Percentiles rank a stretch among this genome's conserved stretches.
These are phyloP conservation scores for Pandemis corylana DNA, from an alignment of 2,888 invertebrate genomes.

Conservation along the genomic window DNA sequence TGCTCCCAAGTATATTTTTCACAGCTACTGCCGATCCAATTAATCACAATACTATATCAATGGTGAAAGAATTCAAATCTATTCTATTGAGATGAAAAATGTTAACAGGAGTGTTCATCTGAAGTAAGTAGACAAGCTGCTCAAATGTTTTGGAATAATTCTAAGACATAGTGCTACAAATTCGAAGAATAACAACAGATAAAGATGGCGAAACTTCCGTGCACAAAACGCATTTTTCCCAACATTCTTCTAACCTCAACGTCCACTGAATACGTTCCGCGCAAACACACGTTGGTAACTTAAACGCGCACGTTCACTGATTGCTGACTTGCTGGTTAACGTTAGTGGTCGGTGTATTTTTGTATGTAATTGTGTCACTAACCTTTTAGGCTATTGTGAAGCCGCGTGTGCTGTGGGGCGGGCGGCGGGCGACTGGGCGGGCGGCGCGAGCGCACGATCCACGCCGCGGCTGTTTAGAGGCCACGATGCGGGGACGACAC, in stretches of 20 bases:
- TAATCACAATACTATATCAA: no score
- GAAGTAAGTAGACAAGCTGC: no score
- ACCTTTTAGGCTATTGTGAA: constrained; percentile 55
- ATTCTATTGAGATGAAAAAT: no score
- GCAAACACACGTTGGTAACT: background rate
- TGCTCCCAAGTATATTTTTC: no score
- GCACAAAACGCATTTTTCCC: background rate
- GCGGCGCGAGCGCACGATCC: constrained; percentile 64
- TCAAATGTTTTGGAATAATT: no score
- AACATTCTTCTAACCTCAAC: background rate
- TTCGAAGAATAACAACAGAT: no score
- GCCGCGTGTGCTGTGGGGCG: constrained; percentile 74
- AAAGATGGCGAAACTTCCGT: background rate
- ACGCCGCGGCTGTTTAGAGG: constrained; percentile 45
- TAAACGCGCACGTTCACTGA: constrained; percentile 14
- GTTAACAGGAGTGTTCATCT: no score
- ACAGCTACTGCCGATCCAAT: no score
- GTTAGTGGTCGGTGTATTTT: constrained; percentile 29
- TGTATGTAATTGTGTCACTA: constrained; percentile 50
- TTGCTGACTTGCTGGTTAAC: constrained; percentile 10
- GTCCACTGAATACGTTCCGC: no score
- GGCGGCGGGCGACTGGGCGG: constrained; percentile 82
- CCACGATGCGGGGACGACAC: constrained; percentile 49
- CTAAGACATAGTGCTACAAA: no score
- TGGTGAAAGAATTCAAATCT: no score